phyloP scores from a whole-genome alignment of 2,888 invertebrate species.

The Frankliniella intonsa region DNA sequence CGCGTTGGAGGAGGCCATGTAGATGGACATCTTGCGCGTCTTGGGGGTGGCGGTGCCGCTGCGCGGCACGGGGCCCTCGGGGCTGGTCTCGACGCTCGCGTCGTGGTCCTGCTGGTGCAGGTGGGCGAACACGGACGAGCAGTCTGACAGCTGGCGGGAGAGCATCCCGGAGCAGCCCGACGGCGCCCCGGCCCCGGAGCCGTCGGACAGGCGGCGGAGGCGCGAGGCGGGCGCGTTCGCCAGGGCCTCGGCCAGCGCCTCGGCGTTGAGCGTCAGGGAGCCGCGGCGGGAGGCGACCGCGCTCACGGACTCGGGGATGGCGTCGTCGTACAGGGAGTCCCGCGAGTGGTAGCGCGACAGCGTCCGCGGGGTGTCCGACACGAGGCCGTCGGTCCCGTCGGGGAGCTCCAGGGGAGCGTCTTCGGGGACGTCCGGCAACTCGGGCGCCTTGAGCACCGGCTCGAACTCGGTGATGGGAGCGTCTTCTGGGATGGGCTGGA shows the following conservation, averaged over 20 bases:
- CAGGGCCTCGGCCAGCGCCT: neutral
- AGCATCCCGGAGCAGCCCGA: neutral
- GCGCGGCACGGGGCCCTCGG: neutral
- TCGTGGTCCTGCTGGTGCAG: neutral
- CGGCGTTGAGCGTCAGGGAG: neutral
- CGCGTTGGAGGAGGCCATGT: neutral
- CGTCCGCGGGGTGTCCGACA: neutral
- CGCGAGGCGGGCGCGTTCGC: neutral
- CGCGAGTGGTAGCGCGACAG: neutral
- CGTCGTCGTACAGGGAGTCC: slow-evolving; percentile 10
- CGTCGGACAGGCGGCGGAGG: neutral
- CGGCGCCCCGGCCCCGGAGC: neutral
- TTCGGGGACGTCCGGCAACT: neutral
- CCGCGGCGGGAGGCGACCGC: neutral
- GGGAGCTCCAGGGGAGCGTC: neutral
- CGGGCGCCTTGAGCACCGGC: slow-evolving; percentile 11
- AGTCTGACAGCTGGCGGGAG: slow-evolving; percentile 5
- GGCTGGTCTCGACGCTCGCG: neutral
- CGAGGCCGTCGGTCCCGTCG: neutral
- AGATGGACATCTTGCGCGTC: neutral
- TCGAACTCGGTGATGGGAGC: neutral
- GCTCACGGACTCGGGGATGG: neutral
- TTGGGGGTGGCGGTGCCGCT: neutral
- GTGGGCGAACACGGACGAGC: slow-evolving; percentile 13
- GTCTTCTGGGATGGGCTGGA: slow-evolving; percentile 10